A percentile compares a stretch with the other conserved stretches of the same genome.
phyloP scores from a whole-genome alignment of 2,888 invertebrate genomes.

The Notodonta dromedarius region DNA sequence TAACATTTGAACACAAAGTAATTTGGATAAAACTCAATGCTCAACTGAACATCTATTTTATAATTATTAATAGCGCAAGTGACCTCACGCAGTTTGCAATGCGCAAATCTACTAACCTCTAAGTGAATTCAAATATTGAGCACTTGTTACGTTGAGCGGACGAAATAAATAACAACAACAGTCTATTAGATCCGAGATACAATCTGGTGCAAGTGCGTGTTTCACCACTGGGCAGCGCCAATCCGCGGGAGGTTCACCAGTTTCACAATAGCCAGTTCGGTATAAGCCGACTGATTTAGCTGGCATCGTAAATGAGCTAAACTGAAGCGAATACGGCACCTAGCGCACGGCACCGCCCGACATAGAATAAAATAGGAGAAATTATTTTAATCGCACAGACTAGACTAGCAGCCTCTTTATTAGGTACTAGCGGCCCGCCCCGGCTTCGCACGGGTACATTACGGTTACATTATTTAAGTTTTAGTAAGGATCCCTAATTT shows the following conservation, averaged over 20 bases:
- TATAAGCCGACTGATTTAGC: constrained; percentile 63
- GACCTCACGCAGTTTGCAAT: constrained; percentile 15
- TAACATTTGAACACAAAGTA: too few species aligned
- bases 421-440: too few species aligned
- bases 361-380: constrained; percentile 53
- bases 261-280: constrained; percentile 60
- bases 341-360: constrained; percentile 53
- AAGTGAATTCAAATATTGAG: constrained; percentile 23
- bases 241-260: constrained; percentile 64
- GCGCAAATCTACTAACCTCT: constrained; percentile 20
- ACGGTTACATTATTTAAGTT: too few species aligned
- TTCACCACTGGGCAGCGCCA: constrained; percentile 59
- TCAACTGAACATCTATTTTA: background rate
- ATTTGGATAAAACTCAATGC: too few species aligned
- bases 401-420: constrained; percentile 1
- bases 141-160: constrained; percentile 50
- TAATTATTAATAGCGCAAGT: constrained; percentile 13
- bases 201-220: constrained; percentile 62
- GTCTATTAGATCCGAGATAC: constrained; percentile 62
- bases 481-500: too few species aligned
- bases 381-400: background rate
- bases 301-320: constrained; percentile 63
- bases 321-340: constrained; percentile 63
- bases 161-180: constrained; percentile 55
- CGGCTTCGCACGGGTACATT: too few species aligned